Evolutionary conservation across 2,797 vertebrate species (phyloP).

Genomic region (Chanos chanos): DNA sequence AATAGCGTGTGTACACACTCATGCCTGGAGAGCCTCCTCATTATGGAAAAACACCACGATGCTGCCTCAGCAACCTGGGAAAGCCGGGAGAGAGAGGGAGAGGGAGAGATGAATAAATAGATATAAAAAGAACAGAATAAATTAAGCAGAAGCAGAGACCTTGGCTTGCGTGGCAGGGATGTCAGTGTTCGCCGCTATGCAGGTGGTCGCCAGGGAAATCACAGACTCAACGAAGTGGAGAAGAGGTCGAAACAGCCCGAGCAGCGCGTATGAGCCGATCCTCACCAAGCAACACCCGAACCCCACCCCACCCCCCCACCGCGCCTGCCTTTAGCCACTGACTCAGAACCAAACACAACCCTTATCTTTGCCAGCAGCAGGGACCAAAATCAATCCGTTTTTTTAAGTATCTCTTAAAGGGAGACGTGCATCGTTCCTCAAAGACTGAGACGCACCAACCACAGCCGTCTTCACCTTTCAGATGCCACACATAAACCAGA

Average conservation of each 20-base stretch:
- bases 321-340: too few species aligned
- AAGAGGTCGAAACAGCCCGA: neutral
- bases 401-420: too few species aligned
- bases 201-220: slow-evolving; percentile 54
- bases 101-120: slow-evolving; percentile 19
- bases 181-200: slow-evolving; percentile 38
- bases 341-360: too few species aligned
- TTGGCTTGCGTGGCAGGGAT: slow-evolving; percentile 16
- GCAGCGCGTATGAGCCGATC: too few species aligned
- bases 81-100: neutral
- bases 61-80: slow-evolving; percentile 30
- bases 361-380: too few species aligned
- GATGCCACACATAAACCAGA: too few species aligned
- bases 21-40: slow-evolving; percentile 44
- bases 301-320: too few species aligned
- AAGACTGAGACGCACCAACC: too few species aligned
- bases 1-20: slow-evolving; percentile 47
- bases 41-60: slow-evolving; percentile 39
- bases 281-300: too few species aligned
- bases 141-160: slow-evolving; percentile 44
- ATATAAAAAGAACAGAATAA: slow-evolving; percentile 41
- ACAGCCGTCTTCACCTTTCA: too few species aligned
- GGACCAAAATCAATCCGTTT: too few species aligned
- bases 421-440: too few species aligned
- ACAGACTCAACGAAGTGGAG: slow-evolving; percentile 23